Evolutionary conservation across 2,888 invertebrate species (phyloP), one percentile per base, ranked within the genome.

Genomic region (Plebejus melissa): DNA sequence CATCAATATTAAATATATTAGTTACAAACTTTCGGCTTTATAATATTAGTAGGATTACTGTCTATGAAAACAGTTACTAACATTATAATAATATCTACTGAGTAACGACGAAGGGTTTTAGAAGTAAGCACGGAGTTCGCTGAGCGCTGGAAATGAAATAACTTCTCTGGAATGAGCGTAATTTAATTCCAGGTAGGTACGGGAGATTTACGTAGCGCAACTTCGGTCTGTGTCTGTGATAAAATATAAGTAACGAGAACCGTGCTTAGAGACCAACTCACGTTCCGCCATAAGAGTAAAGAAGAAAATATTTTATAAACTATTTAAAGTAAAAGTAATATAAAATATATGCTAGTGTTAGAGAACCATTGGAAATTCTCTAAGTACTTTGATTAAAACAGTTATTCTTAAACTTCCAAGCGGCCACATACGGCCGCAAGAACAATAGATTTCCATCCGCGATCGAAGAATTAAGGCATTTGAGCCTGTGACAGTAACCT

Each of bases 121-220:
- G 41, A 38, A 38, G 22, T 41, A 46, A 22, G 11, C 36, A 13
- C 41, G 41, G 46, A 71, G 71, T 71, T 71, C 41, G 71, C 71
- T 22, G 71, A 46, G 71, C 71, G 46, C 46, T 71, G 41, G 71
- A 71, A 41, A 71, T 71, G 41, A 71, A 71, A 71, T 71, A 71
- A 71, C 71, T 71, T 71, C 22, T 13, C 71, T 46, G 71, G 41
- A 71, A 46, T 41, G 71, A 71, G 41, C 71, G 41, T 71, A 41
- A 70, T 70, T 71, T 71, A 41, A 46, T 41, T 71, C 41, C 71
- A 71, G 71, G 71, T 71, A 71, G 71, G 71, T 71, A 41, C 11
- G 71, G 11, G 28, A 46, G 71, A 71, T 71, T 71, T 71, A 41
- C 28, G 71, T 71, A 46, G 46, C 46, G 41, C n/a, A 46, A 71